phyloP scores from a whole-genome alignment of 2,113 vertebrate genomes.

The Xenopus laevis region DNA sequence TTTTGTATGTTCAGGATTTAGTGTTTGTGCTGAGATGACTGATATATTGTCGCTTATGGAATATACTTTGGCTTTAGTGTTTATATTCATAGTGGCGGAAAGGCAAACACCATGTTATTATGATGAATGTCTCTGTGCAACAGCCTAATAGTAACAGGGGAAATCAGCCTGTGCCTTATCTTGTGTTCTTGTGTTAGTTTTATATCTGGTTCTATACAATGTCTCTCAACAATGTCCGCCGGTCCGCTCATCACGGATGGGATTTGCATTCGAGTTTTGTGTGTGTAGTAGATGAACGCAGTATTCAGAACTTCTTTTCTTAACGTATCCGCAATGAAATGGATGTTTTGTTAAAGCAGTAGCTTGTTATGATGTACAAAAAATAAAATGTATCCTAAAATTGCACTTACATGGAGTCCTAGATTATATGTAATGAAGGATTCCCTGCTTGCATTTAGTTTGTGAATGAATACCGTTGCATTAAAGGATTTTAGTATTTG shows the following conservation, averaged over 20 bases:
- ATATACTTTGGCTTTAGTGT: not conserved
- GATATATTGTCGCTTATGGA: constrained; percentile 6
- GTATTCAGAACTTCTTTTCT: constrained; percentile 18
- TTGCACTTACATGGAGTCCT: constrained; percentile 21
- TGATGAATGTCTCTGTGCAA: constrained; percentile 42
- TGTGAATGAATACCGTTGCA: too few species aligned
- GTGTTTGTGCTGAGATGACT: constrained; percentile 48
- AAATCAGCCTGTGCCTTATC: constrained; percentile 72
- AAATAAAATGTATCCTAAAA: not conserved
- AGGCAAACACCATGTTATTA: constrained; percentile 57
- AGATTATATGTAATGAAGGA: constrained; percentile 34
- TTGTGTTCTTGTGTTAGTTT: constrained; percentile 52
- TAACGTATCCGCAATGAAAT: constrained; percentile 25
- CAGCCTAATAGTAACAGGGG: constrained; percentile 23
- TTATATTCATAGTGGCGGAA: constrained; percentile 27
- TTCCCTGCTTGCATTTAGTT: constrained; percentile 19
- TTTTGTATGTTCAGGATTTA: constrained; percentile 51
- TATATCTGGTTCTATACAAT: constrained; percentile 38
- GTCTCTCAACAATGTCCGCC: constrained; percentile 22
- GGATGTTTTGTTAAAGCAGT: constrained; percentile 9
- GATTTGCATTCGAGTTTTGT: constrained; percentile 34
- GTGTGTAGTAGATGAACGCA: constrained; percentile 40
- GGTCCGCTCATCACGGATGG: constrained; percentile 17
- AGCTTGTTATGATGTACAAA: constrained; percentile 1
- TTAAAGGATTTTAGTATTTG: not conserved